Evolutionary conservation across 1,140 invertebrate genomes (phyloP), one percentile per base, ranked within the genome.

Genomic region (Neelides sp.): DNA sequence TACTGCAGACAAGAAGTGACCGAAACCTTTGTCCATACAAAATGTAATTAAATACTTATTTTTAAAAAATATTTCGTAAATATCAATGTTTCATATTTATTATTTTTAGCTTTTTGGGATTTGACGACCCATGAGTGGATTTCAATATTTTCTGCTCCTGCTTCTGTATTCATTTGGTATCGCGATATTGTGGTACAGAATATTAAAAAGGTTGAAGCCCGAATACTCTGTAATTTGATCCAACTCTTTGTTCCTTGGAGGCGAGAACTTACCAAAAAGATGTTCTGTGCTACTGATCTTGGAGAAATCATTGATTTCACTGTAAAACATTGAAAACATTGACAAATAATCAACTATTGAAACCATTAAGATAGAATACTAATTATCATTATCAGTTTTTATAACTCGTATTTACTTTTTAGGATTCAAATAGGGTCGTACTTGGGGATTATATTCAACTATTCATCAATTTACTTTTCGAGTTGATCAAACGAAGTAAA

Each of bases 291-390:
- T 15, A 48, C 55, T 3, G 49, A 57, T 44, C 23, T 53, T 7
- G 35, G 43, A 2, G 52, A 60, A 35, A 53, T 54, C 10, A 60
- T 60, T 48, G 54, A 60, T 37, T 57, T 54, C 30, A 54, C 58
- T 34, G 26, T 47, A 17, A 44, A 20, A 13, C 40, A 12, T n/a
- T 48, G n/a, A n/a, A n/a, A n/a, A n/a, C n/a, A n/a, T n/a, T n/a
- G n/a, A n/a, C n/a, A n/a, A n/a, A n/a, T n/a, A n/a, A n/a, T n/a
- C n/a, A n/a, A n/a, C n/a, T n/a, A n/a, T n/a, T n/a, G n/a, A n/a
- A n/a, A n/a, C n/a, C n/a, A n/a, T n/a, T n/a, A n/a, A n/a, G n/a
- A n/a, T n/a, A n/a, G n/a, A n/a, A n/a, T n/a, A n/a, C n/a, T n/a
- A n/a, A n/a, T n/a, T n/a, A n/a, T n/a, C n/a, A n/a, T n/a, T n/a